Base-by-base conservation (phyloP, 2,888 invertebrate species). In the Epicampocera succincta region DNA sequence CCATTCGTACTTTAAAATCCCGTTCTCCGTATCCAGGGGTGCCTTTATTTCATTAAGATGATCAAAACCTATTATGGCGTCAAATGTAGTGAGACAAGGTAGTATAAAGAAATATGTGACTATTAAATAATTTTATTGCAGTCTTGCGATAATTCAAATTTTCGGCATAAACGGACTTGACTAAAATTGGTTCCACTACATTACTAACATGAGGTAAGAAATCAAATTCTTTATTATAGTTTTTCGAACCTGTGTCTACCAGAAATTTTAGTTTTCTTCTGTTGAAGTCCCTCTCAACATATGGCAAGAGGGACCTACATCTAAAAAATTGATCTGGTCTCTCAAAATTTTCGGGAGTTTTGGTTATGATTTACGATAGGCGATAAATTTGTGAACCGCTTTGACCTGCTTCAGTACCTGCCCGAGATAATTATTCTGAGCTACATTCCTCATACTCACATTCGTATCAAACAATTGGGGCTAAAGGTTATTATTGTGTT, bases 161-260 rank as follows among this genome's bases (percentile, higher is more conserved):
- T 6, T 58, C 50, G n/a, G 66, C 66, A 58, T 75, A 46, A 25
- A 69, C 4, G 2, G 74, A 74, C 42, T 60, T 74, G 19, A 69
- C 68, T 40, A 58, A 61, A 44, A 74, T 56, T 12, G 65, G 68
- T 17, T 3, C 66, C 19, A 54, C 63, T 46, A 69, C 72, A 17
- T 42, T 66, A 8, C 1, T 42, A 8, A 42, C 42, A 60, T 13
- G 6, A 9, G 21, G n/a, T 1, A 61, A 15, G 8, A 61, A 25
- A 2, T 42, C 12, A 11, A 61, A 15, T 9, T 63, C 63, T 48
- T 11, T 46, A 29, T 44, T 44, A 29, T 54, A 56, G 8, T 68
- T 68, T 54, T 68, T 68, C 1, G 68, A 56, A 33, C 33, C 33
- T 8, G 33, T 33, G 9, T 33, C 33, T 9, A 33, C 8, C 33